Base-by-base conservation (phyloP, 2,113 vertebrate genomes). In the Tachysurus vachellii region DNA sequence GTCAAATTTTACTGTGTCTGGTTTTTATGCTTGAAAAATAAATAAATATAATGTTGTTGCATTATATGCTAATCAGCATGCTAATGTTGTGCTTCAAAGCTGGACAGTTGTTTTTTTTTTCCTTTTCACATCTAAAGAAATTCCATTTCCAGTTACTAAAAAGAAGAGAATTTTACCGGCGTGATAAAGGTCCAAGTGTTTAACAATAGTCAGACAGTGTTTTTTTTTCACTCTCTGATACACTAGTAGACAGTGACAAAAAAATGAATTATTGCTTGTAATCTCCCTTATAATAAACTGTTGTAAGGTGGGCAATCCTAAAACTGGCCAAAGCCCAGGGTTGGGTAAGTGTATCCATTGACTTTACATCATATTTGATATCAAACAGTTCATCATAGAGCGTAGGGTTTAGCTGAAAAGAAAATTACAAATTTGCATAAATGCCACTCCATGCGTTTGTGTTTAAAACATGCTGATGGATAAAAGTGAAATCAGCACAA, bases 401-500 rank as follows among this genome's bases (percentile, higher is more conserved):
- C 36, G 36, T 36, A 36, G 36, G 36, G 36, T 36, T 36, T 36
- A 36, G 16, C 5, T n/a, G 2, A 0, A 12, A 36, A 11, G 7
- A 36, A 28, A 79, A 53, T 2, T 21, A 21, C 7, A 10, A 36
- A 57, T 59, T 31, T 57, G 54, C 9, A 21, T 8, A 80, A 80
- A 36, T 56, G 53, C 26, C n/a, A 31, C 28, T 21, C 53, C 6
- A 0, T 36, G 17, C 11, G 77, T 80, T 1, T 23, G 75, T 9
- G 11, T 64, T 16, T 82, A 28, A 83, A 84, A 84, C 50, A 73
- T 31, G 47, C 50, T 71, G 82, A 80, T 59, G 79, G 59, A 42
- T 36, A 42, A 5, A 42, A 36, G 56, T 70, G 31, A 50, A 84
- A 89, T 84, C 86, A 85, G 88, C 86, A 85, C 4, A 64, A 80